phyloP scores from a whole-genome alignment of 2,888 invertebrate species.

The Hypercompe scribonia region DNA sequence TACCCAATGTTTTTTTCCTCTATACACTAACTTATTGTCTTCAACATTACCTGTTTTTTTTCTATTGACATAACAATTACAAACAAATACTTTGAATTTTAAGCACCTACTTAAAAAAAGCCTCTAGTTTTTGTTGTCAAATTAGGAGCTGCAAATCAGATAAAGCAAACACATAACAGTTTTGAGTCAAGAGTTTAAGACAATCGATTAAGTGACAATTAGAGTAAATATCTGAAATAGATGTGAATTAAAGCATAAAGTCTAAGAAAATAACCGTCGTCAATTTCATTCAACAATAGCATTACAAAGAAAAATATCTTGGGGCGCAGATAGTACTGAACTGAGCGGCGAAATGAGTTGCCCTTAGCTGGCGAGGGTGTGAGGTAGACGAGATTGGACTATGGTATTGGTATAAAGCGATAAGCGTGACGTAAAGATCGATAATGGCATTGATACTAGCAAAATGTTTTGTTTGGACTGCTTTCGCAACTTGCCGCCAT shows the following conservation, averaged over 20 bases:
- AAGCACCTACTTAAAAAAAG: conserved; percentile 26
- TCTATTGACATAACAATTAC: conserved; percentile 53
- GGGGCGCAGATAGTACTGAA: conserved; percentile 78
- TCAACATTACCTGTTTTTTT: conserved; percentile 51
- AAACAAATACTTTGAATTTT: conserved; percentile 34
- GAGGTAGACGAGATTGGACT: conserved; percentile 76
- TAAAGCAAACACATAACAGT: neutral
- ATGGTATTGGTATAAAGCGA: conserved; percentile 49
- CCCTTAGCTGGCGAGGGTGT: conserved; percentile 83
- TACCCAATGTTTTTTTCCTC: conserved; percentile 45
- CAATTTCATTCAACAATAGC: conserved; percentile 78
- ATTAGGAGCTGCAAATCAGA: conserved; percentile 10
- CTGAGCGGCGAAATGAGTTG: conserved; percentile 84
- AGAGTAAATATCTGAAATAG: conserved; percentile 15
- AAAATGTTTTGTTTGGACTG: too few relatives aligned
- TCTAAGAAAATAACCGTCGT: conserved; percentile 59
- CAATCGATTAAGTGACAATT: conserved; percentile 18
- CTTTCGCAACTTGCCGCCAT: neutral
- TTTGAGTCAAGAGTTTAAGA: neutral
- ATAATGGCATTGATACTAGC: neutral
- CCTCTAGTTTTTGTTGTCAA: conserved; percentile 17
- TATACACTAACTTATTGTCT: conserved; percentile 49
- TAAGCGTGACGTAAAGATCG: conserved; percentile 24
- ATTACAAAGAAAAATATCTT: conserved; percentile 84
- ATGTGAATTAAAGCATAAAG: conserved; percentile 41